Evolutionary conservation across 2,888 invertebrate species (phyloP).

Genomic region (Tenthredo mesomela): DNA sequence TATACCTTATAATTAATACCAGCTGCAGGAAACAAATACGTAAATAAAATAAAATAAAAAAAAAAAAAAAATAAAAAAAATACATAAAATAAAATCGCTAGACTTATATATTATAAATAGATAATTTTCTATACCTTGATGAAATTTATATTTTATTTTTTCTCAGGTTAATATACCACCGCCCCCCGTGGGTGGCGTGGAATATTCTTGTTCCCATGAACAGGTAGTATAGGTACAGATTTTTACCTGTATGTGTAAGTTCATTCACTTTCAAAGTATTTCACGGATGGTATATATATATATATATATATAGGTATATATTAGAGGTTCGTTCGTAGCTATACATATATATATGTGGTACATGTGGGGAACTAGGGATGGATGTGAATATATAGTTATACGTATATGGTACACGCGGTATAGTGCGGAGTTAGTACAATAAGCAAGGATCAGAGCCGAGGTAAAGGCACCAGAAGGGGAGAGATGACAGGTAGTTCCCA

Average conservation of each 20-base stretch:
- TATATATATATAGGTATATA: neutral
- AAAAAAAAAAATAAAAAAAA: neutral
- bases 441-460: conserved; percentile 59
- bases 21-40: neutral
- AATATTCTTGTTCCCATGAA: conserved; percentile 66
- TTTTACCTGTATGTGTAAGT: neutral
- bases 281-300: neutral
- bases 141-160: neutral
- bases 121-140: neutral
- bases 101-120: neutral
- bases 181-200: conserved; percentile 48
- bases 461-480: conserved; percentile 54
- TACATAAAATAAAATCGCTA: neutral
- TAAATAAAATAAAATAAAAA: neutral
- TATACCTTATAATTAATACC: neutral
- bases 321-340: neutral
- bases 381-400: neutral
- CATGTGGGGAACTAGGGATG: conserved; percentile 7
- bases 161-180: conserved; percentile 33
- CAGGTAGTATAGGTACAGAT: conserved; percentile 60
- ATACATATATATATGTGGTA: neutral
- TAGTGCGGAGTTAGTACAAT: conserved; percentile 69
- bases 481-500: conserved; percentile 73
- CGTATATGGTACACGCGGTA: conserved; percentile 52
- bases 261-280: neutral